A percentile compares a stretch with the other conserved stretches of the same genome.
Conservation (phyloP, 1,140 invertebrate genomes). For the Ctenoplectra terminalis region DNA sequence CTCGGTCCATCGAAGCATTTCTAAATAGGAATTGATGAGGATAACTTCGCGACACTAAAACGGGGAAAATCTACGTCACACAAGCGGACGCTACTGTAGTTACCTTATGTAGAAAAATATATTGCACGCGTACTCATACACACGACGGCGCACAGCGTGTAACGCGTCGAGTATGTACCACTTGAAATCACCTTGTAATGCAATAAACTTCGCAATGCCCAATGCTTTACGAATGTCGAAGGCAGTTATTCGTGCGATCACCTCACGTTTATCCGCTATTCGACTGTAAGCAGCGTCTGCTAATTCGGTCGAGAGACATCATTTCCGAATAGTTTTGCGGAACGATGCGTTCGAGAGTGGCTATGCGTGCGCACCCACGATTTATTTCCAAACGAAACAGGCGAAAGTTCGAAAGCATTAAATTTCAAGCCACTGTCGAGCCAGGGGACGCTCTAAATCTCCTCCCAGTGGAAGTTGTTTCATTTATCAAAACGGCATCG, state of each 20-base stretch:
- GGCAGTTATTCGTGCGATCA: conserved; percentile 2
- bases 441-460: background rate
- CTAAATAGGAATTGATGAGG: too few species aligned
- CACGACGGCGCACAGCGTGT: background rate
- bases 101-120: conserved; percentile 17
- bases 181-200: conserved; percentile 1
- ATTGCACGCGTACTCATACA: background rate
- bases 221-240: conserved; percentile 1
- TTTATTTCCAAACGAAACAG: conserved; percentile 10
- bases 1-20: too few species aligned
- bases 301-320: conserved; percentile 14
- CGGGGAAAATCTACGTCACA: too few species aligned
- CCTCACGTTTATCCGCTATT: conserved; percentile 1
- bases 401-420: background rate
- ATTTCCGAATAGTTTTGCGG: conserved; percentile 12
- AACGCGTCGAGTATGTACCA: background rate
- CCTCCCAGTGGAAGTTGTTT: background rate
- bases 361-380: background rate
- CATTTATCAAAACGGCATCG: conserved; percentile 15
- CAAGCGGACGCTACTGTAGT: too few species aligned
- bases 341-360: background rate
- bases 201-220: background rate
- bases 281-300: background rate
- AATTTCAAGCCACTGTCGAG: conserved; percentile 1
- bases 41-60: too few species aligned